Base-by-base conservation (phyloP, 1,140 invertebrate genomes). In the Cotesia typhae region DNA sequence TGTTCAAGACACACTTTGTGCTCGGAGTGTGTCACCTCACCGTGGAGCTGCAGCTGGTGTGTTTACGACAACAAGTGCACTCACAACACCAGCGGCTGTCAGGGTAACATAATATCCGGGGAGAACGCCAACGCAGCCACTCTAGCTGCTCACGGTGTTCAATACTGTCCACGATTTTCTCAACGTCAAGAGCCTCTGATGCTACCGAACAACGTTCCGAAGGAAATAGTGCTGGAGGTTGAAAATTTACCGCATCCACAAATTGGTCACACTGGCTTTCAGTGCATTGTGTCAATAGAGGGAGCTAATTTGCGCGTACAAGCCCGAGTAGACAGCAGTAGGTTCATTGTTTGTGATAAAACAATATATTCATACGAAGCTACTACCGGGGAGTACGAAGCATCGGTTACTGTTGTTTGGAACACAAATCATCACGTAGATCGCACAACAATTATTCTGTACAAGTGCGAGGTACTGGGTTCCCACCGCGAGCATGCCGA, bases 31-130 rank as follows among this genome's bases (percentile, higher is more conserved):
- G 94, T 97, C 4, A 91, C 91, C 78, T 94, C 94, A 67, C 91
- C 94, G 76, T 98, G 96, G 96, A 92, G 92, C 2, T 98, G 96
- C 80, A 96, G 95, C 80, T 98, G 97, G 97, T 98, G 97, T 86
- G 94, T 98, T 65, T 96, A 96, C 82, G 95, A 97, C 78, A 98
- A 98, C 84, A 93, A 92, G 80, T 99, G 97, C 83, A 95, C 95
- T 0, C 93, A 96, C 87, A 94, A 97, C 83, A 92, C 91, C 35
- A 92, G 93, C 37, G 87, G 89, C 28, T 97, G 95, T 84, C 94
- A 93, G 79, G 88, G 88, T 51, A 87, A 84, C 37, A 92, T 96
- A 36, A 95, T 98, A 75, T 93, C 92, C 78, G 92, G 93, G 20
- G 94, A 95, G 87, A 93, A 76, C 70, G 84, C 92, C 90, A 95